Percentiles rank a stretch among this genome's conserved stretches.
These are phyloP conservation scores for Podarcis muralis DNA, from an alignment of 2,113 vertebrate genomes.

Conservation along the genomic window DNA sequence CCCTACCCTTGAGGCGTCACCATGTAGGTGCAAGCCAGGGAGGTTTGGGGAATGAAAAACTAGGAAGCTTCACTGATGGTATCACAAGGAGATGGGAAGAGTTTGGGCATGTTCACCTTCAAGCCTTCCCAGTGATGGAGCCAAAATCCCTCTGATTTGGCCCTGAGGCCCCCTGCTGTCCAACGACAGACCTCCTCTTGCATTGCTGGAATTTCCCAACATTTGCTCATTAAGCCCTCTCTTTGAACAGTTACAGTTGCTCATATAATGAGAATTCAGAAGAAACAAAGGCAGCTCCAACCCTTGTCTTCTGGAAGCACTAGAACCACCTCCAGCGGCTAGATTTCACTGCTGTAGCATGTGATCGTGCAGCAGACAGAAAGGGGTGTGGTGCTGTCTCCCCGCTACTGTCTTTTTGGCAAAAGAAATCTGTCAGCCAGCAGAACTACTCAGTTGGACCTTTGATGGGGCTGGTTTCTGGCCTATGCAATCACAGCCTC, in stretches of 20 bases:
- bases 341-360: background rate
- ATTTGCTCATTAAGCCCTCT: background rate
- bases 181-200: background rate
- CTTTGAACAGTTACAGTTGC: background rate
- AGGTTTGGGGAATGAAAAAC: conserved; percentile 24
- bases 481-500: background rate
- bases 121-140: conserved; percentile 31
- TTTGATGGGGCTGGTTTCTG: background rate
- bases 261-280: background rate
- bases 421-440: background rate
- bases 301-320: background rate
- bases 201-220: background rate
- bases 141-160: background rate
- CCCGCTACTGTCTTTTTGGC: background rate
- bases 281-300: background rate
- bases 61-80: conserved; percentile 27
- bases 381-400: background rate
- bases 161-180: background rate
- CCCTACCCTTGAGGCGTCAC: conserved; percentile 54
- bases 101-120: conserved; percentile 47
- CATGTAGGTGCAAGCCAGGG: conserved; percentile 9
- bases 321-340: background rate
- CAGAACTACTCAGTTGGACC: background rate
- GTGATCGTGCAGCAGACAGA: background rate
- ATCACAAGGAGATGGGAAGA: conserved; percentile 27